Percentiles rank a stretch among this genome's conserved stretches.
These are phyloP conservation scores for Chaetophractus vellerosus DNA, from an alignment of 2,797 vertebrate species.

Conservation along the genomic window DNA sequence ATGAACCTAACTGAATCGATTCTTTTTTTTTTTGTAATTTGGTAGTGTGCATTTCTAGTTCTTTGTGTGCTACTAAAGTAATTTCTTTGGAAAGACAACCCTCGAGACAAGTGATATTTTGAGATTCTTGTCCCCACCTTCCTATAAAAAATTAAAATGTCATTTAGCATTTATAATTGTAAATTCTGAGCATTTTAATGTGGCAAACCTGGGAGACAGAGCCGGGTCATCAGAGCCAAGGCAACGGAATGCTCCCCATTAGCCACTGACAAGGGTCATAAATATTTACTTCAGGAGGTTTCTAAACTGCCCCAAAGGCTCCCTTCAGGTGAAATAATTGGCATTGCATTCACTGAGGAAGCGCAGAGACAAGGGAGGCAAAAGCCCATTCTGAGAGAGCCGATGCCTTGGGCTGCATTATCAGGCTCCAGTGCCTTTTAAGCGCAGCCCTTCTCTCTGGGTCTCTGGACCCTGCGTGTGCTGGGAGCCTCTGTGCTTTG, in stretches of 20 bases:
- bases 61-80: not conserved
- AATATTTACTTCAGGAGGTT: constrained; percentile 59
- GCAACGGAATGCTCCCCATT: not conserved
- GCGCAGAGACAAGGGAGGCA: constrained; percentile 3
- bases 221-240: constrained; percentile 41
- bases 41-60: not conserved
- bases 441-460: fast-evolving
- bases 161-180: not conserved
- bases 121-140: not conserved
- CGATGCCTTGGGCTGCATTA: not conserved
- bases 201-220: constrained; percentile 37
- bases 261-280: not conserved
- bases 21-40: not conserved
- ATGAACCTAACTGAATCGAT: not conserved
- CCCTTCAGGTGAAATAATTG: constrained; percentile 48
- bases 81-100: not conserved
- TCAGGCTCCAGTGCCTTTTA: not conserved
- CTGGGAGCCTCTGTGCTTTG: not conserved
- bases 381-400: constrained; percentile 5
- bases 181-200: not conserved
- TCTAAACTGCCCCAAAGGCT: not conserved
- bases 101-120: constrained; percentile 51
- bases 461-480: fast-evolving
- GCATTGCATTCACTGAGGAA: not conserved
- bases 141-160: constrained; percentile 7